These are phyloP conservation scores for Glaucopsyche alexis DNA, from an alignment of 2,888 invertebrate species.

Conservation along the genomic window DNA sequence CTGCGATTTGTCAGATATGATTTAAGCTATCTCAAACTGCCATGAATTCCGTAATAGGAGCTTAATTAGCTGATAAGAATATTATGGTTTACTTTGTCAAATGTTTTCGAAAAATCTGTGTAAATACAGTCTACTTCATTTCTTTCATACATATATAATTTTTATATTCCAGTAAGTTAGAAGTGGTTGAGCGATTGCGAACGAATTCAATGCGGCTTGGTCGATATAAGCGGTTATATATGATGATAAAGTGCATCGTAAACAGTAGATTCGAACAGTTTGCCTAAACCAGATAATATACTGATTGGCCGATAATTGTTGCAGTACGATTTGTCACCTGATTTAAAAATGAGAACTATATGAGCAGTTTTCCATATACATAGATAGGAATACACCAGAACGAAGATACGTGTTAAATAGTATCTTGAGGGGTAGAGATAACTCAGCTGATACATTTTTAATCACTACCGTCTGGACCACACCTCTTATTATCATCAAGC, in stretches of 20 bases:
- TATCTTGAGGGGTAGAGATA: not conserved
- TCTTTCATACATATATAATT: not conserved
- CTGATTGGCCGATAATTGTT: not conserved
- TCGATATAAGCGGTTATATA: not conserved
- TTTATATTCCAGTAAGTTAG: not conserved
- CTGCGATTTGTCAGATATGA: too few species aligned
- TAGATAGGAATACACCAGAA: not conserved
- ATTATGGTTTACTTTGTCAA: not conserved
- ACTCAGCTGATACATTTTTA: not conserved
- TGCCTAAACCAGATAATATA: not conserved
- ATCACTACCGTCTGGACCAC: conserved; percentile 1
- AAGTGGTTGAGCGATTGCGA: not conserved
- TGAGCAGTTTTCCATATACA: not conserved
- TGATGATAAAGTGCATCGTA: not conserved
- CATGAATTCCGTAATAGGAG: not conserved
- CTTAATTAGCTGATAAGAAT: not conserved
- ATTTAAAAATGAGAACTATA: not conserved
- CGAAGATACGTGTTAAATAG: not conserved
- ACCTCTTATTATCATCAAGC: not conserved
- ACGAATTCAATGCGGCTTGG: not conserved
- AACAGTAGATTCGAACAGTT: not conserved
- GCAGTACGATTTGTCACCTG: not conserved
- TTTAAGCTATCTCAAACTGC: not conserved
- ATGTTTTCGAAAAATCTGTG: not conserved
- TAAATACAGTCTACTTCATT: not conserved